A percentile compares a stretch with the other conserved stretches of the same genome.
phyloP scores from a whole-genome alignment of 35 echinoderm and acorn worm species.

The Ophiothrix spiculata region DNA sequence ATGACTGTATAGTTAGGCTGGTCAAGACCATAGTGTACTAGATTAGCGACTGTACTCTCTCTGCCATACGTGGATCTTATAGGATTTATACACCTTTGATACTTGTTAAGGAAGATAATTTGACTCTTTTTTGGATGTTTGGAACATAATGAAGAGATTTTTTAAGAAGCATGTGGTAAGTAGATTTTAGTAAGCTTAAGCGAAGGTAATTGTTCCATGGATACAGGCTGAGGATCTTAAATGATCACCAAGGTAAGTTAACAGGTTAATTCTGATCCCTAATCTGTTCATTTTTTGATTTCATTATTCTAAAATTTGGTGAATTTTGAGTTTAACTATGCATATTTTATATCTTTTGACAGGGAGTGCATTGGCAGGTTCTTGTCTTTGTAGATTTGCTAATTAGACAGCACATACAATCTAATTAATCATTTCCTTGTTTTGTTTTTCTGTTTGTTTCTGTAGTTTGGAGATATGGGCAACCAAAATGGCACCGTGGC shows the following conservation, averaged over 20 bases:
- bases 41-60: neutral
- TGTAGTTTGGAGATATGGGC: slow-evolving; percentile 79
- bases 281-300: neutral
- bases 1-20: neutral
- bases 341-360: neutral
- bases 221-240: neutral
- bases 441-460: slow-evolving; percentile 38
- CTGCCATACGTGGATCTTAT: neutral
- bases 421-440: neutral
- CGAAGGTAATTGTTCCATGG: neutral
- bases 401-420: neutral
- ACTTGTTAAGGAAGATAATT: neutral
- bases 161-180: slow-evolving; percentile 9
- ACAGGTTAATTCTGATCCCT: neutral
- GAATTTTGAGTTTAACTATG: neutral
- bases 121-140: neutral
- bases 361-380: neutral
- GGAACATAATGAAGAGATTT: slow-evolving; percentile 3
- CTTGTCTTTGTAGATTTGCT: neutral
- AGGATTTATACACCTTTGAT: neutral
- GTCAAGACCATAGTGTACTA: neutral
- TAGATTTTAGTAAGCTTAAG: neutral
- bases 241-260: neutral
- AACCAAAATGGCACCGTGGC: slow-evolving; percentile 67
- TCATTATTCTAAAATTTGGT: neutral